Evolutionary conservation across 1,140 invertebrate genomes (phyloP), one percentile per base, ranked within the genome.

Genomic region (Drosophila subpulchrella): DNA sequence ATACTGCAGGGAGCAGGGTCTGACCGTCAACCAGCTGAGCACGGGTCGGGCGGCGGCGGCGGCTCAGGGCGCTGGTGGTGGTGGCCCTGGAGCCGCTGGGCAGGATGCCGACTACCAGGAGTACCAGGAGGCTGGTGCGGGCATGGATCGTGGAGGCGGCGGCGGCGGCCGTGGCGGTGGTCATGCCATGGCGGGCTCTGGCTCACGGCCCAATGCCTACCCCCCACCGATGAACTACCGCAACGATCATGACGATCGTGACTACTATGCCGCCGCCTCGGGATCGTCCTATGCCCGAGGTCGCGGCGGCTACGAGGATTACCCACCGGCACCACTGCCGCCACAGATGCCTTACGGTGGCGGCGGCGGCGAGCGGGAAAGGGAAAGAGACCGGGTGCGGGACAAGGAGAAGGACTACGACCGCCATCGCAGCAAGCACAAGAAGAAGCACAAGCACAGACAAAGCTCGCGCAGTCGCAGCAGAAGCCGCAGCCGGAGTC

Each of bases 371-470:
- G 72, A 75, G 12, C 59, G 72, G 0, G 58, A 65, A 10, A 50
- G 72, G 59, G 46, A 55, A 0, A 30, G 71, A 8, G 72, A 75
- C n/a, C 71, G 72, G 0, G 58, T 47, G 20, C 30, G 50, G 17
- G 51, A 71, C 12, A 38, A 65, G 30, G 82, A 86, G 3, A 78
- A 72, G 58, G 88, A 79, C 8, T 46, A 66, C 32, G 60, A 82
- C 0, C 57, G 75, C 0, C 85, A 81, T 5, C 83, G 84, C 56
- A 83, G 90, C 58, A 92, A 92, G 72, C 91, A 91, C 55, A 92
- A 92, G 70, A 92, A 88, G 51, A 92, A 91, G 65, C 89, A 90
- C 34, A 92, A 92, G 67, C 86, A 92, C 36, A 71, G 82, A 32
- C 81, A 91, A 51, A 70, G 65, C 70, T 91, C 90, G 15, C 72